Base-by-base conservation (phyloP, 2,888 invertebrate species). In the Sicus ferrugineus region DNA sequence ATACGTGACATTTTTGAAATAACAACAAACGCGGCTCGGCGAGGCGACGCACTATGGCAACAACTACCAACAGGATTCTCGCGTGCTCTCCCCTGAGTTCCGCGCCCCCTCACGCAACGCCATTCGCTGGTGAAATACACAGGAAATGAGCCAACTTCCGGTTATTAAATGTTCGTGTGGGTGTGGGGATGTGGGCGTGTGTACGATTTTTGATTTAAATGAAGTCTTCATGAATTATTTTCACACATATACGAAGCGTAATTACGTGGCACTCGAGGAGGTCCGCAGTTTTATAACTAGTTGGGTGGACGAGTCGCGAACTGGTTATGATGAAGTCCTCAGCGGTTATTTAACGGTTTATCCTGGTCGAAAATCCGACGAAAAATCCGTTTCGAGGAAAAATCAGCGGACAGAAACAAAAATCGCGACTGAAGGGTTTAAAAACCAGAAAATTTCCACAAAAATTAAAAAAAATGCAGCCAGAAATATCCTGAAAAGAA, bases 1-100 rank as follows among this genome's bases (percentile, higher is more conserved):
- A 69, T 72, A 72, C 72, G 72, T 72, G 72, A 72, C 72, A 72
- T 72, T 70, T 69, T 66, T 72, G 65, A 64, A 72, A 72, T 72
- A 69, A 65, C 48, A 65, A 61, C 67, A 68, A 28, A 38, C 70
- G 46, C 34, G 61, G 52, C 42, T 30, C 31, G 62, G 54, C 62
- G 68, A 42, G n/a, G n/a, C 16, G 42, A n/a, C 42, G n/a, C n/a
- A n/a, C 42, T 2, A 42, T 42, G 42, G 42, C 5, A 42, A 42
- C 42, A 9, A 9, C 42, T 42, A 42, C 14, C 42, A 42, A 4
- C 42, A n/a, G n/a, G n/a, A n/a, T n/a, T 9, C 42, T 9, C 42
- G n/a, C 5, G n/a, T n/a, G n/a, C n/a, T n/a, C n/a, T n/a, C n/a
- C n/a, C n/a, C n/a, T n/a, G n/a, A 42, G n/a, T n/a, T 52, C 5